Base-by-base conservation (phyloP, 2,113 vertebrate species). In the Fukomys damarensis region DNA sequence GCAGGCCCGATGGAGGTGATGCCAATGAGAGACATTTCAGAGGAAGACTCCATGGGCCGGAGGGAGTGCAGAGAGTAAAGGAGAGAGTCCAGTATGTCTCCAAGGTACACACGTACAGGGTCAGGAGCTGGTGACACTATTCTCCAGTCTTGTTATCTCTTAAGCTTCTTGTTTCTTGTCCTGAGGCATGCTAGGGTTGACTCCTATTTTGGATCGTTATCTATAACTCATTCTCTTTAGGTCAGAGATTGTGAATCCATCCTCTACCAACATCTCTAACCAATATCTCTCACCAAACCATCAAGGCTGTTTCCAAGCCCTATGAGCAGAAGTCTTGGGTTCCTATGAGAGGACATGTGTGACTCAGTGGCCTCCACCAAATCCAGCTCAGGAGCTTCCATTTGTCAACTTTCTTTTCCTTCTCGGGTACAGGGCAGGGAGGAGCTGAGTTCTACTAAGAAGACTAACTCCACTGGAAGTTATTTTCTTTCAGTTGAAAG, bases 351-450 rank as follows among this genome's bases (percentile, higher is more conserved):
- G 7, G 28, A 32, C 52, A 2, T 35, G 11, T n/a, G 14, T 38
- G 0, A 17, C 3, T 17, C 0, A 58, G 59, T 38, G 24, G 3
- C 79, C 9, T 59, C 24, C 1, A 32, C 19, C 3, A 5, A 70
- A 54, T n/a, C 8, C 11, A 49, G 38, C n/a, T 20, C 20, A 43
- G 12, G 14, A 70, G 22, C 30, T 54, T 68, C 12, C 35, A 14
- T 43, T 0, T 72, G 38, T n/a, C 11, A 7, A 70, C 19, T 46
- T 38, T 46, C 43, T 59, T 4, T 84, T 24, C 32, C 68, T 86
- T 32, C 32, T 38, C 52, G 61, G 24, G 35, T 24, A 8, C 3
- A 54, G 14, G 10, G 13, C n/a, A 20, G 32, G 9, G 30, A 16
- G 10, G 46, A 54, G 8, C 32, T 28, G 19, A 93, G 32, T 56